A percentile compares a stretch with the other conserved stretches of the same genome.
Conservation (phyloP, 2,113 vertebrate species). For the Regulus satrapa region DNA sequence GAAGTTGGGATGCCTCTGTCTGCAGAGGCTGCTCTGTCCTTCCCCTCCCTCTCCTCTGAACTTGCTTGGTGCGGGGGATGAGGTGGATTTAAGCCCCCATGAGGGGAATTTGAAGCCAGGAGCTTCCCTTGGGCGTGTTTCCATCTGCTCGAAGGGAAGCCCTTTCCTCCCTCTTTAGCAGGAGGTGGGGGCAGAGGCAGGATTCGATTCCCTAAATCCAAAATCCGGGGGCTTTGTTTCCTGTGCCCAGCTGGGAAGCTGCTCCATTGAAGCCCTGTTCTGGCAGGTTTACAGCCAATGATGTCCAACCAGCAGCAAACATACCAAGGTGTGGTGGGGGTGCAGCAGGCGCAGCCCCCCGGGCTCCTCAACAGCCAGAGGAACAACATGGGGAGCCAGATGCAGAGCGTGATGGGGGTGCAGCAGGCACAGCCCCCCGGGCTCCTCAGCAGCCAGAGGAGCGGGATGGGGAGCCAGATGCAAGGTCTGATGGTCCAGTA, state of each 20-base stretch:
- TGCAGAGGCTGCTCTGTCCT: neutral
- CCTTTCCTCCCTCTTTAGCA: neutral
- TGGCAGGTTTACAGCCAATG: constrained; percentile 89
- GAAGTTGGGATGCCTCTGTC: neutral
- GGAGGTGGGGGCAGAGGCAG: neutral
- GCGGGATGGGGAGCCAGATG: constrained; percentile 86
- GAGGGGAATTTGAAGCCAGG: neutral
- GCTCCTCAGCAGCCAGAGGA: constrained; percentile 87
- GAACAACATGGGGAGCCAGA: constrained; percentile 84
- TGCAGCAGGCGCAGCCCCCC: constrained; percentile 90
- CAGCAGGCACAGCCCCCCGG: constrained; percentile 89
- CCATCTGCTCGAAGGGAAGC: neutral
- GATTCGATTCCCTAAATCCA: neutral
- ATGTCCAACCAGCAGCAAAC: constrained; percentile 93
- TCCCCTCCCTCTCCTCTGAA: neutral
- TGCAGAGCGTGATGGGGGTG: constrained; percentile 92
- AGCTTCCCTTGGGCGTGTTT: neutral
- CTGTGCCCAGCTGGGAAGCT: neutral
- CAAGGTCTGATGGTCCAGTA: constrained; percentile 98
- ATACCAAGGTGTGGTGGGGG: constrained; percentile 92
- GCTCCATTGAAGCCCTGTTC: neutral
- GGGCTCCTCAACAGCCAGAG: constrained; percentile 88
- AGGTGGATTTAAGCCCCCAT: neutral
- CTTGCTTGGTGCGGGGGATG: neutral
- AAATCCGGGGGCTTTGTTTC: neutral